Evolutionary conservation across 2,888 invertebrate species (phyloP), one percentile per base, ranked within the genome.

Genomic region (Endotricha flammealis): DNA sequence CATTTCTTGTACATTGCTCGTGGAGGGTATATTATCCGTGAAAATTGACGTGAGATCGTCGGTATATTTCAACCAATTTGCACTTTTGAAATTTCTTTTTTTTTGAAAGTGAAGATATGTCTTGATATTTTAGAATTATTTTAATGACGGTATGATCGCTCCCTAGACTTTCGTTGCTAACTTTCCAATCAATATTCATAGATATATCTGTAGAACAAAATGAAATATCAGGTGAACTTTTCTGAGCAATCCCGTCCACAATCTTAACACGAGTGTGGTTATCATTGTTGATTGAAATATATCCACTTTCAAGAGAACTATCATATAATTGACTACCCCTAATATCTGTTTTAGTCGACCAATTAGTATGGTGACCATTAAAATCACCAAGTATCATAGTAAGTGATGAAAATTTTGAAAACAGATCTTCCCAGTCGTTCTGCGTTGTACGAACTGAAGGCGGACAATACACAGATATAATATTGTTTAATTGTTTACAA

Each of bases 341-440:
- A n/a, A 10, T 22, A 17, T 49, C 44, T 5, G 6, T 29, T 31
- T 37, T 39, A 25, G 10, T 29, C 1, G 45, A 42, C 45, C 45
- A 44, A 14, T 38, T 39, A n/a, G 32, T 24, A 10, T 44, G 41
- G 20, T 44, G 40, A 1, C 22, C 39, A 16, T 45, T 48, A 20
- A 45, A 39, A 22, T 46, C 45, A 0, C 42, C 47, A 11, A 34
- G 37, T 14, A 48, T 37, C 7, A 48, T 1, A n/a, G 41, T 39
- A 5, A 24, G 33, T 3, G 37, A 31, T 1, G 36, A 24, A 4
- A 47, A 37, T 5, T 46, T 41, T 11, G 46, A 50, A 10, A 16
- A 16, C 6, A 16, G 3, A 16, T 16, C 6, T 6, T 16, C 16
- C 16, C 16, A 16, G 4, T 16, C 16, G 6, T 6, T 16, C 6